phyloP scores from a whole-genome alignment of 2,797 vertebrate genomes.

The Helarctos malayanus region DNA sequence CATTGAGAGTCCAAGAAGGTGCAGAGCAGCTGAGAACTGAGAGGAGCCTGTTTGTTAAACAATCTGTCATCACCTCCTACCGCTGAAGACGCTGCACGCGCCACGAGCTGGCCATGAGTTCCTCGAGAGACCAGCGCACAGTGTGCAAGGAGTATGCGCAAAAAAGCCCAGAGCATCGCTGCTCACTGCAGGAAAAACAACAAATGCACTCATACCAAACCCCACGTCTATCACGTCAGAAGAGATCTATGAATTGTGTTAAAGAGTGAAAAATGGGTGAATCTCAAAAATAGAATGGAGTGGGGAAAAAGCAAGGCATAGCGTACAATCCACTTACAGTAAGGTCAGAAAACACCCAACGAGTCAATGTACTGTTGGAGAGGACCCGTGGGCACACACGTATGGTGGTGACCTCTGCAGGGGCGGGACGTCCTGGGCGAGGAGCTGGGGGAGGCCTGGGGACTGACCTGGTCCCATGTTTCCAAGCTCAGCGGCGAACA shows the following conservation, averaged over 20 bases:
- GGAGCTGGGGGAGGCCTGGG: background rate
- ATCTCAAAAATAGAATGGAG: background rate
- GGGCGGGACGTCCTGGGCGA: background rate
- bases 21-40: background rate
- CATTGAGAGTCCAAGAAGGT: too few species aligned
- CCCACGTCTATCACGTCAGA: fast-evolving
- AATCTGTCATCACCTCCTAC: too few species aligned
- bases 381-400: background rate
- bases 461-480: fast-evolving
- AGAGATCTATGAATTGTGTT: background rate
- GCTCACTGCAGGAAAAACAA: fast-evolving
- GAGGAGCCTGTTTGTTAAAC: background rate
- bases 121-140: fast-evolving
- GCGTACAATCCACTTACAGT: fast-evolving
- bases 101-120: fast-evolving
- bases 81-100: fast-evolving
- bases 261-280: background rate
- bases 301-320: background rate
- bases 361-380: background rate
- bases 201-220: fast-evolving
- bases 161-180: background rate
- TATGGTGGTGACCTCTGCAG: background rate
- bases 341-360: background rate
- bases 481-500: background rate
- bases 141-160: fast-evolving